Conservation (phyloP, 2,888 invertebrate species). For the Parnassius orleans region DNA sequence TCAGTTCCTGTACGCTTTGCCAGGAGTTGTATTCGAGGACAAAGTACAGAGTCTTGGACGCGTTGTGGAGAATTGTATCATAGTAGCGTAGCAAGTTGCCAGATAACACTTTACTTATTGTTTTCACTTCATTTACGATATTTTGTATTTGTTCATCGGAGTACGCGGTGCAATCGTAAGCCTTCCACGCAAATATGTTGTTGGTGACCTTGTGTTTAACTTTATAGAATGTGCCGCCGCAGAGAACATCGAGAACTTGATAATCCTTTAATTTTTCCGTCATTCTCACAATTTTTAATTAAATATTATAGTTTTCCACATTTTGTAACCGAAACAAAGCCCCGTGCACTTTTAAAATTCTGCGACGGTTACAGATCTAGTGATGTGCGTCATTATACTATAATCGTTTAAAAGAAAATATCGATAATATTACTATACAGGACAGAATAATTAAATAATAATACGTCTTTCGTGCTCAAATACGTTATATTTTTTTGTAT, state of each 20-base stretch:
- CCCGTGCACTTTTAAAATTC: conserved; percentile 55
- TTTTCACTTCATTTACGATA: conserved; percentile 68
- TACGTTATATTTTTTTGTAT: too few relatives aligned
- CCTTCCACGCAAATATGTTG: conserved; percentile 76
- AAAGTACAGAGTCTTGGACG: conserved; percentile 72
- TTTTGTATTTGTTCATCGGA: conserved; percentile 69
- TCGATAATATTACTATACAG: too few relatives aligned
- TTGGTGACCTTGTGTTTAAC: conserved; percentile 77
- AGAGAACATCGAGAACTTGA: conserved; percentile 75
- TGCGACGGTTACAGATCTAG: conserved; percentile 58
- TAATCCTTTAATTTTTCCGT: conserved; percentile 70
- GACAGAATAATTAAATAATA: too few relatives aligned
- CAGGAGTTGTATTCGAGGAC: conserved; percentile 69
- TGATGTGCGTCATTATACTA: conserved; percentile 39
- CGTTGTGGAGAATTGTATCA: conserved; percentile 71
- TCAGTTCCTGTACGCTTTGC: conserved; percentile 61
- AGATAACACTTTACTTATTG: conserved; percentile 59
- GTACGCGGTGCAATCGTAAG: conserved; percentile 68
- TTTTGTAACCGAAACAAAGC: conserved; percentile 74
- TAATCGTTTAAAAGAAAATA: too few relatives aligned
- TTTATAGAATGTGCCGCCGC: conserved; percentile 75
- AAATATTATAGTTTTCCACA: conserved; percentile 50
- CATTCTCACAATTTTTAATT: conserved; percentile 47
- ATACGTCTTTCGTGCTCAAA: too few relatives aligned
- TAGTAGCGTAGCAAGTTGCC: conserved; percentile 64